These are phyloP conservation scores for Clepsis dumicolana DNA, from an alignment of 2,888 invertebrate species.

Conservation along the genomic window DNA sequence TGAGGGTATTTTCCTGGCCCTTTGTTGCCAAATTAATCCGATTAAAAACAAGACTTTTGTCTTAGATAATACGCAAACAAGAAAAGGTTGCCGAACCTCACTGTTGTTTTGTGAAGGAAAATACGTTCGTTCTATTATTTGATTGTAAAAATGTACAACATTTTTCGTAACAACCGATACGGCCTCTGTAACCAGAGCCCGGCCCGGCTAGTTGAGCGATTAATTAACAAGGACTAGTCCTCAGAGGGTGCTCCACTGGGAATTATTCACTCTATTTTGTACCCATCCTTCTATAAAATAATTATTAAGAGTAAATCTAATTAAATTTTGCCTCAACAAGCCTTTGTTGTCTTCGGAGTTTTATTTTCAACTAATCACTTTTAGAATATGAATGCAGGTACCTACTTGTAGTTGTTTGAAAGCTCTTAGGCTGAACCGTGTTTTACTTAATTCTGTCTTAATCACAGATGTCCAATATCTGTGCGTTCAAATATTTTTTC, in stretches of 20 bases:
- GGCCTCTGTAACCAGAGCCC: constrained; percentile 53
- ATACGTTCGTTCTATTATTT: neutral
- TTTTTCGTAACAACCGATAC: constrained; percentile 54
- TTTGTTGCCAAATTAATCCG: constrained; percentile 34
- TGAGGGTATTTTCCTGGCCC: constrained; percentile 15
- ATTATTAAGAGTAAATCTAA: constrained; percentile 68
- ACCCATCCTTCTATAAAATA: constrained; percentile 66
- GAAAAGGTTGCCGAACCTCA: neutral
- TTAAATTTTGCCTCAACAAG: constrained; percentile 62
- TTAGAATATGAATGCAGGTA: neutral
- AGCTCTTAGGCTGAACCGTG: neutral
- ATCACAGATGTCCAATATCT: too few relatives aligned
- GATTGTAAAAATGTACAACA: constrained; percentile 47
- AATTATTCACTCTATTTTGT: constrained; percentile 65
- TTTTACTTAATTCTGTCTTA: neutral
- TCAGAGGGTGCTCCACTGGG: constrained; percentile 58
- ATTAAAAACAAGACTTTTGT: constrained; percentile 21
- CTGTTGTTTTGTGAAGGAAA: constrained; percentile 6
- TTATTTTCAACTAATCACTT: neutral
- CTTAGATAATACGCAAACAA: constrained; percentile 22
- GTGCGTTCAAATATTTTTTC: too few relatives aligned
- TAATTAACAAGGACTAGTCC: constrained; percentile 70
- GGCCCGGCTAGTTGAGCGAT: constrained; percentile 64
- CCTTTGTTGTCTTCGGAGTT: constrained; percentile 54
- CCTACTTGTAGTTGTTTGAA: neutral